These are phyloP conservation scores for Prionace glauca DNA, from an alignment of 2,797 vertebrate species.

Conservation along the genomic window DNA sequence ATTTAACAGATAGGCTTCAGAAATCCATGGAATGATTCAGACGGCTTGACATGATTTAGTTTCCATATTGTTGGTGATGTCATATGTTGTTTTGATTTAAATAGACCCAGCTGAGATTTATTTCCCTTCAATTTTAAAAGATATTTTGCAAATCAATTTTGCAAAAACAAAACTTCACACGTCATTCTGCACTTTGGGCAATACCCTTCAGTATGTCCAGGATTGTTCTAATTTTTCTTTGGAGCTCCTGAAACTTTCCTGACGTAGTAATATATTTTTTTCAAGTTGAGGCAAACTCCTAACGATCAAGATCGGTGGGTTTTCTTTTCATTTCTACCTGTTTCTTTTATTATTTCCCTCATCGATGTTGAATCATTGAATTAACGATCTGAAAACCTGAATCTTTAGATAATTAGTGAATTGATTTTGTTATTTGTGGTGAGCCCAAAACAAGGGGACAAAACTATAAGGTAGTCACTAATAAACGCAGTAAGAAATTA, in stretches of 20 bases:
- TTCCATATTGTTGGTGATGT: neutral
- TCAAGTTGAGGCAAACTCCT: neutral
- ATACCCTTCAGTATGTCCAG: neutral
- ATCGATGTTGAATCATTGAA: neutral
- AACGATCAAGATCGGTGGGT: neutral
- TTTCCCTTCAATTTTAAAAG: neutral
- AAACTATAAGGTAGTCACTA: neutral
- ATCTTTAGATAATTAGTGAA: neutral
- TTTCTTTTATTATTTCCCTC: neutral
- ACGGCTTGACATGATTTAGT: neutral
- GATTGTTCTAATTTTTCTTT: neutral
- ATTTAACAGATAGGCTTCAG: neutral
- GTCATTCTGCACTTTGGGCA: neutral
- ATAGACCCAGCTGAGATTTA: neutral
- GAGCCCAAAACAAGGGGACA: neutral
- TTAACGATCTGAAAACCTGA: neutral
- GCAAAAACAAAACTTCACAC: neutral
- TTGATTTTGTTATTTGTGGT: neutral
- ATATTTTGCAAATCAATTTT: neutral
- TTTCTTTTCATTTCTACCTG: neutral
- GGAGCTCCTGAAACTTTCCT: neutral
- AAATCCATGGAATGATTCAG: no score
- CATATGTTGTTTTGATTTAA: neutral
- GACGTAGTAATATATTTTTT: no score
- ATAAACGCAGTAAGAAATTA: neutral